phyloP scores from a whole-genome alignment of 2,797 vertebrate genomes.

The Limnodromus scolopaceus region DNA sequence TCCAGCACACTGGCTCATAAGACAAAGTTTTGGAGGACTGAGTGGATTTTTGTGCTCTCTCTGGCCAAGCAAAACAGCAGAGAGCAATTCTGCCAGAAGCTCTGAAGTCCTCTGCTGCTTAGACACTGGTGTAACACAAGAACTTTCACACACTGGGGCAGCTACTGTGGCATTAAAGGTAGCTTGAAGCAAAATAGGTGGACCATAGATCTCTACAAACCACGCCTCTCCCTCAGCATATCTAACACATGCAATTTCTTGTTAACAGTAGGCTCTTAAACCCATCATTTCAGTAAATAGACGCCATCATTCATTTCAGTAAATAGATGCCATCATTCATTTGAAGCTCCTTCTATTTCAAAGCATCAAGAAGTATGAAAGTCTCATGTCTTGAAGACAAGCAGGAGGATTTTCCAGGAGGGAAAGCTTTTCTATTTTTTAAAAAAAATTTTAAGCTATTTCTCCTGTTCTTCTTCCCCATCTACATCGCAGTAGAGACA shows the following conservation, averaged over 20 bases:
- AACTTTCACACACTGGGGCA: background rate
- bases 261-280: background rate
- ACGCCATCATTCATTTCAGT: background rate
- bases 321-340: background rate
- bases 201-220: background rate
- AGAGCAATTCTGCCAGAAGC: background rate
- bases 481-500: background rate
- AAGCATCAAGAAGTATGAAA: background rate
- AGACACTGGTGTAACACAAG: background rate
- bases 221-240: background rate
- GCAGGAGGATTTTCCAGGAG: background rate
- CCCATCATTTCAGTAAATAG: background rate
- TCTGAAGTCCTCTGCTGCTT: background rate
- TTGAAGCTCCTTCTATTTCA: background rate
- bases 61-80: background rate
- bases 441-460: background rate
- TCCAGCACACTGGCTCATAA: background rate
- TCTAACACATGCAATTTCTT: background rate
- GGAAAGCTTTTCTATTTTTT: background rate
- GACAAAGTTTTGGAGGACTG: background rate
- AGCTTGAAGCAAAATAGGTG: background rate
- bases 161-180: background rate
- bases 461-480: background rate
- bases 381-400: background rate
- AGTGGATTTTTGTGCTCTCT: background rate